A percentile compares a stretch with the other conserved stretches of the same genome.
Conservation (phyloP, 1,140 invertebrate species). For the Kradibia gibbosae region DNA sequence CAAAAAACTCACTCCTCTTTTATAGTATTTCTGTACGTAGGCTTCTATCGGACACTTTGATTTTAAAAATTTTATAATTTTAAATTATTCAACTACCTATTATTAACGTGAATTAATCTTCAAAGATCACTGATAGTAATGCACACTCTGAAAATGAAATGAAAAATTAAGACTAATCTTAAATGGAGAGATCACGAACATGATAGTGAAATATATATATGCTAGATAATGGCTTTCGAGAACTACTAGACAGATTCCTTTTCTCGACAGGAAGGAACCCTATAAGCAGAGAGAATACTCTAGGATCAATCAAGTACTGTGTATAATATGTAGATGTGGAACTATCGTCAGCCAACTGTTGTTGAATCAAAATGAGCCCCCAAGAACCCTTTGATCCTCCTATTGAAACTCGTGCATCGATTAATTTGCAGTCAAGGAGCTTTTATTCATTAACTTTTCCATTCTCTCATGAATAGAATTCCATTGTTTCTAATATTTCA, state of each 20-base stretch:
- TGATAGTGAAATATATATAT: background rate
- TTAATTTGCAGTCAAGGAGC: slow-evolving; percentile 18
- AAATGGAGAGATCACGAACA: slow-evolving; percentile 10
- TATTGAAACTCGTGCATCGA: slow-evolving; percentile 25
- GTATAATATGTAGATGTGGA: slow-evolving; percentile 29
- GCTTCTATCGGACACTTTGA: too few species aligned
- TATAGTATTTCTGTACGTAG: too few species aligned
- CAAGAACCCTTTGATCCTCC: slow-evolving; percentile 24
- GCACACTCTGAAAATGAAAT: background rate
- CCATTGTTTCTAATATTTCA: background rate
- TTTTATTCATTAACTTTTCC: background rate
- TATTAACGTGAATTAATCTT: too few species aligned
- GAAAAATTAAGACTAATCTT: background rate
- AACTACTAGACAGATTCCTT: slow-evolving; percentile 6
- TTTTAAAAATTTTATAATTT: too few species aligned
- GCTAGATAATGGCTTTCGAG: background rate
- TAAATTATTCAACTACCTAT: too few species aligned
- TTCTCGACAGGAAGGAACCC: background rate
- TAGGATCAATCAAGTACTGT: slow-evolving; percentile 19
- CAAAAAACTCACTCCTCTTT: too few species aligned
- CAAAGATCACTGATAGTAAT: too few species aligned
- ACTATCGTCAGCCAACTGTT: slow-evolving; percentile 23
- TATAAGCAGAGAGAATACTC: background rate
- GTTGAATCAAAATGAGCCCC: slow-evolving; percentile 36
- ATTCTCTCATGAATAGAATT: background rate